phyloP scores from a whole-genome alignment of 2,797 vertebrate genomes.

The Trematomus bernacchii region DNA sequence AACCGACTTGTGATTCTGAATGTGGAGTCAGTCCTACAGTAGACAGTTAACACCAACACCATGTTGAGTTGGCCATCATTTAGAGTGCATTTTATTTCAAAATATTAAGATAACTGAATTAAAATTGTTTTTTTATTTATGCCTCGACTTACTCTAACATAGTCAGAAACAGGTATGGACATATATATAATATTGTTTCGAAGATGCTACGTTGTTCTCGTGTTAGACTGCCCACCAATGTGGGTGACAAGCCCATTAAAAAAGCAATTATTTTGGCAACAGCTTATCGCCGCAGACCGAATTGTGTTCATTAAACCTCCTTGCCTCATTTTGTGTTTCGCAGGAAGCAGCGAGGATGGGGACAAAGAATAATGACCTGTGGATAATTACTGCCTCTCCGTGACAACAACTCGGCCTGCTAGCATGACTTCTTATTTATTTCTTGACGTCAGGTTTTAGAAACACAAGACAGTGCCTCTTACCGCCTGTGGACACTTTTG shows the following conservation, averaged over 20 bases:
- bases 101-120: not conserved
- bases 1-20: not conserved
- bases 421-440: conserved; percentile 64
- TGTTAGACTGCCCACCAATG: conserved; percentile 12
- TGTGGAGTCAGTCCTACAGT: not conserved
- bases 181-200: not conserved
- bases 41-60: not conserved
- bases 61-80: not conserved
- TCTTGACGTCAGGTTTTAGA: conserved; percentile 69
- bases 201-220: not conserved
- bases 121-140: not conserved
- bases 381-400: conserved; percentile 60
- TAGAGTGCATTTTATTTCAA: not conserved
- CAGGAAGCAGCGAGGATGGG: conserved; percentile 89
- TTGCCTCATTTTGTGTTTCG: conserved; percentile 27
- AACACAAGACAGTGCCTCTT: conserved; percentile 82
- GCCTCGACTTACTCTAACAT: not conserved
- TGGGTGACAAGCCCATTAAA: conserved; percentile 13
- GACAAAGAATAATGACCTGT: conserved; percentile 80
- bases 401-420: conserved; percentile 32
- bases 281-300: not conserved
- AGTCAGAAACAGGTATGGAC: too few relatives aligned
- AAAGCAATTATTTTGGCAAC: conserved; percentile 7
- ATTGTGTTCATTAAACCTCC: not conserved
- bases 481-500: conserved; percentile 67